A percentile compares a stretch with the other conserved stretches of the same genome.
Conservation (phyloP, 2,113 vertebrate genomes). For the Psilopsiagon aymara region DNA sequence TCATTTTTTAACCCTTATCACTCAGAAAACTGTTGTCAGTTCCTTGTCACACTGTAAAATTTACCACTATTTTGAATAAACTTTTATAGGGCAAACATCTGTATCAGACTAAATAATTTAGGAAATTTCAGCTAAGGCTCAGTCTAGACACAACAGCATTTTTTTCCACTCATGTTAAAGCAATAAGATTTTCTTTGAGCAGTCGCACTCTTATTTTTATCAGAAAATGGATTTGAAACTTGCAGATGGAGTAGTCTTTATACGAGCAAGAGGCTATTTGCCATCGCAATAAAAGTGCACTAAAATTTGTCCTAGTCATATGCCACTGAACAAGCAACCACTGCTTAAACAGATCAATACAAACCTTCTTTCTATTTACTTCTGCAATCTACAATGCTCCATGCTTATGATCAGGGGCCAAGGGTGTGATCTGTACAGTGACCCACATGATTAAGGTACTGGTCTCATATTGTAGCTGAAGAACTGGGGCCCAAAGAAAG, state of each 20-base stretch:
- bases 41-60: background rate
- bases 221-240: slow-evolving; percentile 13
- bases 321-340: background rate
- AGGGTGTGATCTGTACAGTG: background rate
- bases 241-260: background rate
- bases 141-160: background rate
- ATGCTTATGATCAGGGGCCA: background rate
- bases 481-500: background rate
- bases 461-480: background rate
- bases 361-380: background rate
- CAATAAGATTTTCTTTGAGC: background rate
- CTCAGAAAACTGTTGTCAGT: background rate
- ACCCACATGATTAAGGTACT: background rate
- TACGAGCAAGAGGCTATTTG: slow-evolving; percentile 13
- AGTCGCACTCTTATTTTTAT: background rate
- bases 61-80: background rate
- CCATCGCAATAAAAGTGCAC: background rate
- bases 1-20: background rate
- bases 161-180: background rate
- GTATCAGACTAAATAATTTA: slow-evolving; percentile 5
- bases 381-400: background rate
- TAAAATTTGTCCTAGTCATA: background rate
- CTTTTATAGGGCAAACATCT: slow-evolving; percentile 19
- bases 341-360: background rate
- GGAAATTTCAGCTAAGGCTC: slow-evolving; percentile 5